A percentile compares a stretch with the other conserved stretches of the same genome.
Conservation (phyloP, 2,888 invertebrate genomes). For the Ormyrus thymus region DNA sequence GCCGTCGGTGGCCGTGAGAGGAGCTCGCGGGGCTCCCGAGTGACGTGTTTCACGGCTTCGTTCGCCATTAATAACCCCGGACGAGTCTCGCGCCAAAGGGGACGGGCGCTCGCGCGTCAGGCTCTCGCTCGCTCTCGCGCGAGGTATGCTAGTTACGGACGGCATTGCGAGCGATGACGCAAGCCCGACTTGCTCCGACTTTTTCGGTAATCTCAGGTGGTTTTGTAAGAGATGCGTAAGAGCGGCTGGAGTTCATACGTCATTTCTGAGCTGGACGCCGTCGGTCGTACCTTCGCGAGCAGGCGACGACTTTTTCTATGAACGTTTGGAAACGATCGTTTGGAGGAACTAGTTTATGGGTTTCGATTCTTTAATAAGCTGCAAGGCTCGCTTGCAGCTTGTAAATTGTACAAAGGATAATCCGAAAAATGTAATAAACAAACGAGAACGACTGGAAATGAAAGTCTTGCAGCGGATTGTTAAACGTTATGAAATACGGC, state of each 20-base stretch:
- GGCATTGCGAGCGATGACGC: conserved; percentile 22
- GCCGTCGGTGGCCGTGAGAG: conserved; percentile 66
- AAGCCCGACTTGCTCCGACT: background rate
- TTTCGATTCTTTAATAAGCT: too few species aligned
- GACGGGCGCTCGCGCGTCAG: too few species aligned
- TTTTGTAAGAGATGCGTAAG: too few species aligned
- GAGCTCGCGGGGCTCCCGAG: conserved; percentile 61
- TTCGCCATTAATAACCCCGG: conserved; percentile 66
- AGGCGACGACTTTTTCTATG: too few species aligned
- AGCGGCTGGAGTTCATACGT: too few species aligned
- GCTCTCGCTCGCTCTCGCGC: background rate
- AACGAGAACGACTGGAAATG: background rate
- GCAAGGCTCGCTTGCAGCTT: too few species aligned
- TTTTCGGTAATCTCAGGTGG: background rate
- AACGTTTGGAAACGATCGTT: too few species aligned
- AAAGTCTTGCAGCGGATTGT: conserved; percentile 13
- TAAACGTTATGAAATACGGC: conserved; percentile 26
- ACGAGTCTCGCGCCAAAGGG: conserved; percentile 59
- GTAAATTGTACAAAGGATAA: too few species aligned
- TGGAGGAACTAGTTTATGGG: too few species aligned
- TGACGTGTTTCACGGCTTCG: conserved; percentile 69
- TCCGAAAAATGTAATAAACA: background rate
- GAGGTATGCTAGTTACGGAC: background rate
- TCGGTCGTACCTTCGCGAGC: too few species aligned
- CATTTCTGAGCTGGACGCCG: too few species aligned